Evolutionary conservation across 2,888 invertebrate species (phyloP).

Genomic region (Protonemura montana): DNA sequence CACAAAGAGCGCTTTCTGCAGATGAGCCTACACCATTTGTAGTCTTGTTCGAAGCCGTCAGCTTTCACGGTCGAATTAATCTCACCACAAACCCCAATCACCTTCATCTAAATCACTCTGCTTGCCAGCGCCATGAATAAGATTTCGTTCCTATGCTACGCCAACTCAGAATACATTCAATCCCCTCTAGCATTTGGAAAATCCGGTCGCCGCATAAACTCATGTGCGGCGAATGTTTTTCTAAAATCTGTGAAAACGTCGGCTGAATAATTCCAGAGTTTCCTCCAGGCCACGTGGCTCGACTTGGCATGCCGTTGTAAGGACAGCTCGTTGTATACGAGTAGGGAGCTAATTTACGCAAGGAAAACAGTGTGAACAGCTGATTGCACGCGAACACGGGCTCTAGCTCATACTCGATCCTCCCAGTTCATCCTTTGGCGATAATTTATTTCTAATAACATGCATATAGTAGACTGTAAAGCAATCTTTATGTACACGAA

Average conservation of each 20-base stretch:
- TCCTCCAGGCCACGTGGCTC: not conserved
- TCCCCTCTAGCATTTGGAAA: not conserved
- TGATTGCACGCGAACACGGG: conserved; percentile 21
- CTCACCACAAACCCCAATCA: not conserved
- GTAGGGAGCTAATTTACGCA: conserved; percentile 27
- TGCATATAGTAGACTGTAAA: not conserved
- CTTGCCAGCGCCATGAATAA: not conserved
- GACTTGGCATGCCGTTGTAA: not conserved
- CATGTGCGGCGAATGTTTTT: not conserved
- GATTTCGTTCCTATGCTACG: not conserved
- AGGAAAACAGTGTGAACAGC: conserved; percentile 33
- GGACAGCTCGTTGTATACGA: not conserved
- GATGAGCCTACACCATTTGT: not conserved
- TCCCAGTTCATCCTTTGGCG: not conserved
- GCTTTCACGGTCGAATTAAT: not conserved
- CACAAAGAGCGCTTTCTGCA: not conserved
- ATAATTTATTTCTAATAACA: not conserved
- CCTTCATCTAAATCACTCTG: not conserved
- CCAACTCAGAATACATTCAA: not conserved
- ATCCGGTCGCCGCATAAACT: not conserved
- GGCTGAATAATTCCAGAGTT: not conserved
- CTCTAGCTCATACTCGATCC: not conserved
- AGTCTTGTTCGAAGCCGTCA: not conserved
- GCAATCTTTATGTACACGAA: not conserved
- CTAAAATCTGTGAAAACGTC: not conserved